Conservation (phyloP, 2,888 invertebrate genomes). For the Chaetogeoica ovagalla region DNA sequence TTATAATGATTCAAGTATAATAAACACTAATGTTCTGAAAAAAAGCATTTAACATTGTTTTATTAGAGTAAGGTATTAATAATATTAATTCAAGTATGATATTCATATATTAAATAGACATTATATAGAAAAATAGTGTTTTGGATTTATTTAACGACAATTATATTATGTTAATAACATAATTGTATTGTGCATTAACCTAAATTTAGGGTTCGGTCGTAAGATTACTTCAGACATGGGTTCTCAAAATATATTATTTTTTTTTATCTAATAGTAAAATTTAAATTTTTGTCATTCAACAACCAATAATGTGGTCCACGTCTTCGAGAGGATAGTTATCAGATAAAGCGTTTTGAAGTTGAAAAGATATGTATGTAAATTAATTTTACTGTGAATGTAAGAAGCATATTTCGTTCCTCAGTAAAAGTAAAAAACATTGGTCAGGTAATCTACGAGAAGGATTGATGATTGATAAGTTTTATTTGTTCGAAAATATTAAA, state of each 20-base stretch:
- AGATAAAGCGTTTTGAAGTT: constrained; percentile 20
- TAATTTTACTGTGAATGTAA: constrained; percentile 4
- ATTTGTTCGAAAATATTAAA: constrained; percentile 49
- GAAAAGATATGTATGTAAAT: constrained; percentile 29
- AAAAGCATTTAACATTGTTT: constrained; percentile 38
- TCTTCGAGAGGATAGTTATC: constrained; percentile 17
- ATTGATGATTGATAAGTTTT: constrained; percentile 64
- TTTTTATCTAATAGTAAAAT: constrained; percentile 2
- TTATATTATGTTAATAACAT: constrained; percentile 2
- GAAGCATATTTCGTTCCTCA: background rate
- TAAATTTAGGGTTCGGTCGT: constrained; percentile 26
- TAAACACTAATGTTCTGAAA: constrained; percentile 21
- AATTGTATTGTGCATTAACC: constrained; percentile 33
- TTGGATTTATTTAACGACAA: constrained; percentile 44
- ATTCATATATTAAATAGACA: constrained; percentile 19
- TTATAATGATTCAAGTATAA: background rate
- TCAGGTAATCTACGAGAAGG: constrained; percentile 13
- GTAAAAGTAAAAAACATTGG: constrained; percentile 24
- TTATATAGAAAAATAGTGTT: constrained; percentile 52
- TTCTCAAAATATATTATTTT: constrained; percentile 22
- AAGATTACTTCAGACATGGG: constrained; percentile 32
- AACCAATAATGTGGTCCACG: constrained; percentile 22
- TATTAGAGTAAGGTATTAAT: constrained; percentile 12
- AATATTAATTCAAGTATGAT: constrained; percentile 46
- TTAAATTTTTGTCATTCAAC: background rate